Percentiles rank a stretch among this genome's conserved stretches.
Evolutionary conservation across 2,888 invertebrate species (phyloP).

Genomic region (Seladonia tumulorum): DNA sequence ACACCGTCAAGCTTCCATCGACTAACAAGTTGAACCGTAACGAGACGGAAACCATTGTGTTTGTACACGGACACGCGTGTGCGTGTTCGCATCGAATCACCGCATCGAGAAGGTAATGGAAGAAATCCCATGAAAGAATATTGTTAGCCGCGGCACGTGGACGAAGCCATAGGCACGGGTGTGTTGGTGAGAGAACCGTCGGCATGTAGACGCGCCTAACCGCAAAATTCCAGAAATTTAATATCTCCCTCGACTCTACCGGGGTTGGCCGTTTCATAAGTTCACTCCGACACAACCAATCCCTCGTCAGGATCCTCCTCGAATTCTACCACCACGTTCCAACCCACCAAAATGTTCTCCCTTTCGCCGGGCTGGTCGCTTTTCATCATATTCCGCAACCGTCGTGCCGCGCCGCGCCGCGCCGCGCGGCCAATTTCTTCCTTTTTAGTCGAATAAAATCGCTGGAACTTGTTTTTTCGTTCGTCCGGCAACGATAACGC

Average conservation of each 20-base stretch:
- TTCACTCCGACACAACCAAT: conserved; percentile 76
- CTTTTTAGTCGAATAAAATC: conserved; percentile 35
- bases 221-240: conserved; percentile 87
- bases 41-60: neutral
- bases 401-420: conserved; percentile 17
- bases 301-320: conserved; percentile 69
- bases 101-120: conserved; percentile 51
- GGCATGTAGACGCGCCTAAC: conserved; percentile 78
- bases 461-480: conserved; percentile 11
- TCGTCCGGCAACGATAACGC: neutral
- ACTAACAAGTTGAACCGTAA: conserved; percentile 2
- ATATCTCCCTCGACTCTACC: conserved; percentile 83
- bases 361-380: conserved; percentile 32
- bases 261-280: conserved; percentile 80
- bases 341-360: conserved; percentile 58
- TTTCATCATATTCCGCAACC: conserved; percentile 47
- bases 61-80: neutral
- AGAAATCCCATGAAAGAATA: conserved; percentile 58
- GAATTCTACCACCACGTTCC: conserved; percentile 70
- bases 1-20: neutral
- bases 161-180: conserved; percentile 33
- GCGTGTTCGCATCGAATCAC: conserved; percentile 9
- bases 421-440: conserved; percentile 35
- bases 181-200: conserved; percentile 63
- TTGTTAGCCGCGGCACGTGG: conserved; percentile 58